Conservation (phyloP, 1,140 invertebrate genomes). For the Pomacea maculata region DNA sequence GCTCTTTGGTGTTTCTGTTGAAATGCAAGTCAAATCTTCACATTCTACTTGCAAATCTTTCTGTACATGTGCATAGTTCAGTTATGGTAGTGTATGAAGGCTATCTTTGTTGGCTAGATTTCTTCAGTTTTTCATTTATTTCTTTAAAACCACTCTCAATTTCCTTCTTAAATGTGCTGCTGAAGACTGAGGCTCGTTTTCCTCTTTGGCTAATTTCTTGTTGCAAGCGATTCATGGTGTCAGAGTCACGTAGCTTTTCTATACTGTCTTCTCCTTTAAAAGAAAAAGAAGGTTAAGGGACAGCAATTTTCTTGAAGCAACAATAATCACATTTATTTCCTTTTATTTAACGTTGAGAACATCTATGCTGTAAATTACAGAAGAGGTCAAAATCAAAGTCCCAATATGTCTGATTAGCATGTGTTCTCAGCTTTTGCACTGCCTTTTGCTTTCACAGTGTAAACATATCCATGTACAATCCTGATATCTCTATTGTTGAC, state of each 20-base stretch:
- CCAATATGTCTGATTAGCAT: no score
- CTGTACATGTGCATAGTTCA: neutral
- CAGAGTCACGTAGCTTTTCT: constrained; percentile 5
- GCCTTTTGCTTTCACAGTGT: no score
- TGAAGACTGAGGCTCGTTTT: neutral
- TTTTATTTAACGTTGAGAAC: no score
- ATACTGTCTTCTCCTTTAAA: constrained; percentile 8
- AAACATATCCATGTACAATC: no score
- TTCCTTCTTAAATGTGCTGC: neutral
- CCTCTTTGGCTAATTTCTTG: neutral
- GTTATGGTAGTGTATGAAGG: neutral
- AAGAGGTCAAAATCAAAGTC: no score
- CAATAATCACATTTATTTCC: no score
- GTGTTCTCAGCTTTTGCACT: no score
- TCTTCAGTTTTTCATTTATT: constrained; percentile 7
- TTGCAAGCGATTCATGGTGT: neutral
- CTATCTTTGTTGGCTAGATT: neutral
- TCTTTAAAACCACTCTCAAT: constrained; percentile 1
- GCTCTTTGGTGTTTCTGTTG: neutral
- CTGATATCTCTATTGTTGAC: no score
- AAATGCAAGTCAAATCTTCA: neutral
- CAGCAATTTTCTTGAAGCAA: neutral
- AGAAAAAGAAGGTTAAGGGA: neutral
- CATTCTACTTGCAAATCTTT: neutral
- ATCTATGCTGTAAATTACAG: no score